phyloP scores from a whole-genome alignment of 2,888 invertebrate species.

The Rugalucina vietnamica region DNA sequence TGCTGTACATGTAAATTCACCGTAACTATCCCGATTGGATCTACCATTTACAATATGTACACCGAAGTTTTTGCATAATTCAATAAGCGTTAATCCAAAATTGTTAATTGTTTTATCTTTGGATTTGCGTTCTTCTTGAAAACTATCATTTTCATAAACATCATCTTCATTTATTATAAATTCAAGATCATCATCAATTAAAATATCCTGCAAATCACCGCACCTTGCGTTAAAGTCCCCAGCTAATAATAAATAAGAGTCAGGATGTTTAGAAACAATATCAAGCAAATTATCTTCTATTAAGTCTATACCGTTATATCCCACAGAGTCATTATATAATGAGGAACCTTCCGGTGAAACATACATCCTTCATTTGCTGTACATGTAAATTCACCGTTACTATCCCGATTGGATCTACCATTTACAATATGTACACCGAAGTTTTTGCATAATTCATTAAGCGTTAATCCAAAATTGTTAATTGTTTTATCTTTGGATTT shows the following conservation, averaged over 20 bases:
- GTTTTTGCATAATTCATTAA: no score
- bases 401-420: no score
- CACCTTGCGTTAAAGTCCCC: neutral
- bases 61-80: neutral
- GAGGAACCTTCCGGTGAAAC: neutral
- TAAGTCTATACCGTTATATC: neutral
- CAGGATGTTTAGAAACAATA: neutral
- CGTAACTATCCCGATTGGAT: neutral
- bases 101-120: slow-evolving; percentile 8
- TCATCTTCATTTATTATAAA: neutral
- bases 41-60: slow-evolving; percentile 3
- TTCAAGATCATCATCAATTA: neutral
- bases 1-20: slow-evolving; percentile 16
- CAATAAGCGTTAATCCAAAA: neutral
- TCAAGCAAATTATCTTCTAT: neutral
- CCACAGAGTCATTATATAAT: neutral
- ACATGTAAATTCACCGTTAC: no score
- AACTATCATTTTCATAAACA: neutral
- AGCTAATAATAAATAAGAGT: neutral
- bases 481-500: no score
- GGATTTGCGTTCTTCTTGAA: neutral
- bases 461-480: no score
- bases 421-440: no score
- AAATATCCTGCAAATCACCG: neutral
- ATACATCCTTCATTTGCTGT: no score